Evolutionary conservation across 53 echinoderm and acorn worm species (phyloP).

Genomic region (Crossaster papposus): DNA sequence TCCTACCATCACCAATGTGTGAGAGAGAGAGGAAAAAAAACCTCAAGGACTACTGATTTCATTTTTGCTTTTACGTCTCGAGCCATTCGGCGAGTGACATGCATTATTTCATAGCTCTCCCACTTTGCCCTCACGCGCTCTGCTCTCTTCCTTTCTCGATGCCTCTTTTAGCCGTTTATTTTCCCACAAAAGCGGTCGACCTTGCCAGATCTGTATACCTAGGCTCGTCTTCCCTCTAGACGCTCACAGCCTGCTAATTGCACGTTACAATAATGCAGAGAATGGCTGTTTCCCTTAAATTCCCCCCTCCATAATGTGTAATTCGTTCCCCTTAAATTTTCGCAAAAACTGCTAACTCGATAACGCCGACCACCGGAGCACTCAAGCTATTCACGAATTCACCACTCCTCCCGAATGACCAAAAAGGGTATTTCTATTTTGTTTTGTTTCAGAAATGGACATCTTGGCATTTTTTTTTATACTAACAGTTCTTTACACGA

Average conservation of each 20-base stretch:
- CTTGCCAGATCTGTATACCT: conserved; percentile 36
- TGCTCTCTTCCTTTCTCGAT: background rate
- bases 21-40: background rate
- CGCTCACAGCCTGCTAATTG: conserved; percentile 52
- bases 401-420: conserved; percentile 12
- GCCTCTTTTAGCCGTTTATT: conserved; percentile 45
- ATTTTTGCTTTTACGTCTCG: conserved; percentile 42
- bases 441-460: conserved; percentile 42
- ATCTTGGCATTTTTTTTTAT: conserved; percentile 11
- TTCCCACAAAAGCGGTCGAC: conserved; percentile 62
- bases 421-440: background rate
- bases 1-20: background rate
- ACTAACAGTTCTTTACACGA: conserved; percentile 22
- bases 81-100: conserved; percentile 16
- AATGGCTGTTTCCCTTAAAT: conserved; percentile 64
- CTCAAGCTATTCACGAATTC: conserved; percentile 43
- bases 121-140: background rate
- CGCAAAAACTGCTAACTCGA: conserved; percentile 62
- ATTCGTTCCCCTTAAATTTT: conserved; percentile 58
- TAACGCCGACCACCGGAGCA: conserved; percentile 57
- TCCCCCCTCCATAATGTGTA: conserved; percentile 55
- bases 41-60: conserved; percentile 58
- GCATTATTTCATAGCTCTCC: conserved; percentile 37
- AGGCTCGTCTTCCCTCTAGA: background rate
- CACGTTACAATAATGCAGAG: conserved; percentile 61